Base-by-base conservation (phyloP, 2,797 vertebrate species). In the Chanos chanos region DNA sequence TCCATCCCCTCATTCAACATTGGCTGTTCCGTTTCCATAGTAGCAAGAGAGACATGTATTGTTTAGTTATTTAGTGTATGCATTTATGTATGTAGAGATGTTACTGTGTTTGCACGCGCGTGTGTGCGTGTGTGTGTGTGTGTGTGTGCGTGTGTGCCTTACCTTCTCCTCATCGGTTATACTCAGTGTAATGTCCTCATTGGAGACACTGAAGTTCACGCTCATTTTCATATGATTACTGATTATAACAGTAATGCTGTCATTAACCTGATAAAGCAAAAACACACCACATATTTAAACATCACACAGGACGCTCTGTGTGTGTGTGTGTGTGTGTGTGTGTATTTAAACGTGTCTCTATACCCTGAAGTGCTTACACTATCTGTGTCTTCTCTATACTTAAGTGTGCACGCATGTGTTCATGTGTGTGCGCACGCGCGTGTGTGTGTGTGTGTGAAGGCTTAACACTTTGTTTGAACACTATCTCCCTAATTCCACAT, bases 241-340 rank as follows among this genome's bases (percentile, higher is more conserved):
- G 33, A 86, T 59, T 0, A 40, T 79, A 12, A 83, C 54, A 51
- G 75, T 76, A 53, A 84, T 51, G 4, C 83, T 74, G 16, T 84
- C 77, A 24, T 82, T 86, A 50, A 86, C 66, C 83, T 84, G 45
- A 21, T 49, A 40, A 58, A 4, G n/a, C n/a, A n/a, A n/a, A n/a
- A n/a, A n/a, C n/a, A n/a, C n/a, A n/a, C n/a, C n/a, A n/a, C n/a
- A n/a, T n/a, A n/a, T n/a, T n/a, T n/a, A n/a, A n/a, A n/a, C n/a
- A 24, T 37, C n/a, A 48, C 13, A 49, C 10, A 48, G 4, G 16
- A 48, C 7, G 6, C 5, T 19, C 40, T 7, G 37, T 40, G 15
- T 7, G 41, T 21, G 9, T 21, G 19, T 43, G n/a, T 43, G 4
- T 7, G 8, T 8, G 8, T 12, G 8, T 15, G 12, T 37, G n/a